A percentile compares a stretch with the other conserved stretches of the same genome.
Conservation (phyloP, 2,888 invertebrate genomes). For the Hypselothyrea guttata region DNA sequence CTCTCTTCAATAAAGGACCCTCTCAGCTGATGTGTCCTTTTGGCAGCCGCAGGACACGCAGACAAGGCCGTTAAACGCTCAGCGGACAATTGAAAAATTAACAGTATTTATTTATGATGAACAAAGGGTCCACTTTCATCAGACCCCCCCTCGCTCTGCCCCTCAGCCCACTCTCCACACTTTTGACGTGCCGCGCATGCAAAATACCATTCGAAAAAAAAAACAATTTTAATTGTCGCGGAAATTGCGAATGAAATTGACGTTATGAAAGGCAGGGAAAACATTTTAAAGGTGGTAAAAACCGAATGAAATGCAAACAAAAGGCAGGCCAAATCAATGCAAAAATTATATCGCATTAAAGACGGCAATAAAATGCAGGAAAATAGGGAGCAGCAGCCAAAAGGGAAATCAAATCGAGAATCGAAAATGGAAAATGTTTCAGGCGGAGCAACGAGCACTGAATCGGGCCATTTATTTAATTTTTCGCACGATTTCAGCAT, state of each 20-base stretch:
- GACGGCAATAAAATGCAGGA: conserved; percentile 38
- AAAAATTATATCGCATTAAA: conserved; percentile 62
- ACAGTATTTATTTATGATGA: conserved; percentile 76
- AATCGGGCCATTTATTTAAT: conserved; percentile 69
- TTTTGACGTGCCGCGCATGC: conserved; percentile 65
- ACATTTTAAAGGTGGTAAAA: conserved; percentile 35
- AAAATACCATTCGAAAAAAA: conserved; percentile 43
- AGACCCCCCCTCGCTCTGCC: neutral
- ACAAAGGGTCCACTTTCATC: conserved; percentile 30
- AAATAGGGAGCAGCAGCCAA: conserved; percentile 5
- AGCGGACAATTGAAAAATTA: conserved; percentile 72
- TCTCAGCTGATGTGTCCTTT: conserved; percentile 3
- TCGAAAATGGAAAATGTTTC: conserved; percentile 29
- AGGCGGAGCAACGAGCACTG: conserved; percentile 13
- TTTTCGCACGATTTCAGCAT: conserved; percentile 75
- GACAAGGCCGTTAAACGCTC: conserved; percentile 54
- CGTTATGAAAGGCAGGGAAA: conserved; percentile 48
- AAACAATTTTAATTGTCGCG: conserved; percentile 70
- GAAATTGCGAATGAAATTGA: conserved; percentile 69
- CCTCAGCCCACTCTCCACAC: neutral
- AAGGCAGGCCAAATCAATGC: conserved; percentile 62
- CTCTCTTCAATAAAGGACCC: neutral
- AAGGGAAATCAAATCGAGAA: conserved; percentile 15
- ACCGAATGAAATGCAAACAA: conserved; percentile 4
- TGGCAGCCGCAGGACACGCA: conserved; percentile 25